These are phyloP conservation scores for Tautogolabrus adspersus DNA, from an alignment of 2,113 vertebrate genomes.

Conservation along the genomic window DNA sequence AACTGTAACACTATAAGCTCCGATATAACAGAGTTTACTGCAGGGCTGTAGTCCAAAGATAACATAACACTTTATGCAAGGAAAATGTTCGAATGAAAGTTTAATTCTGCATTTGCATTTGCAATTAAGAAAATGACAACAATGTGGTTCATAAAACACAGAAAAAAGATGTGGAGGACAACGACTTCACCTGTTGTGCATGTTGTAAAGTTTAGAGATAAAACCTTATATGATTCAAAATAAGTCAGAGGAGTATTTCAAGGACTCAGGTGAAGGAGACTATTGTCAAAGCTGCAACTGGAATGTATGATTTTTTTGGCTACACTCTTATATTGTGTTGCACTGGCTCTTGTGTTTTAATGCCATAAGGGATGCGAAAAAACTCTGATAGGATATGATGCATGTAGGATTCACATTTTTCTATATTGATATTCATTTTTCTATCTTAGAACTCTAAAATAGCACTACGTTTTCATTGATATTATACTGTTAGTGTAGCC, in stretches of 20 bases:
- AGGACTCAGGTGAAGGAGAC: too few species aligned
- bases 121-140: neutral
- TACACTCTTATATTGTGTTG: too few species aligned
- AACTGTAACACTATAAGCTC: neutral
- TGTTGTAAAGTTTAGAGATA: neutral
- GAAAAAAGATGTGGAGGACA: neutral
- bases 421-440: too few species aligned
- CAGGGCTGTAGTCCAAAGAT: neutral
- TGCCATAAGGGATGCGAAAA: too few species aligned
- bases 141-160: neutral
- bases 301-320: too few species aligned
- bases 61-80: neutral
- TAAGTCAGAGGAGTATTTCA: too few species aligned
- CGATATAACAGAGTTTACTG: neutral
- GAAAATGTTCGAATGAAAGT: neutral
- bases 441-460: too few species aligned
- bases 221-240: too few species aligned
- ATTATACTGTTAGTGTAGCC: neutral
- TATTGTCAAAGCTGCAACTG: too few species aligned
- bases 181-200: neutral
- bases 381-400: too few species aligned
- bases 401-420: too few species aligned
- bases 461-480: neutral
- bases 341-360: too few species aligned
- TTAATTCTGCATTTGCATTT: neutral